Conservation (phyloP, 2,113 vertebrate species). For the Seriola aureovittata region DNA sequence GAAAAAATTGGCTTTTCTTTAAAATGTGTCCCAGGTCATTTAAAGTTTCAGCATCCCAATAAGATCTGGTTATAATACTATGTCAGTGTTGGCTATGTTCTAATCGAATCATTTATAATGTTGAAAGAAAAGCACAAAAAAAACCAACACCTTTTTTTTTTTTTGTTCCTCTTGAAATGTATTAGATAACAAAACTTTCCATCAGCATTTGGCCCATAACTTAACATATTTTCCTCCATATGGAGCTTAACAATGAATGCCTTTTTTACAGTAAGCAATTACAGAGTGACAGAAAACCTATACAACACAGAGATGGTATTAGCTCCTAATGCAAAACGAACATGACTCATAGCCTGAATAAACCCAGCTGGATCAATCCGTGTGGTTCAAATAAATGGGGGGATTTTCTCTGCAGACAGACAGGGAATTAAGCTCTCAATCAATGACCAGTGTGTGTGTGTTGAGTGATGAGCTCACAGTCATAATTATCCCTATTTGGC, state of each 20-base stretch:
- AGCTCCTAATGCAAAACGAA: slow-evolving; percentile 52
- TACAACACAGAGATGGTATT: slow-evolving; percentile 54
- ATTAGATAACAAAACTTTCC: slow-evolving; percentile 8
- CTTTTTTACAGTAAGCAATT: slow-evolving; percentile 63
- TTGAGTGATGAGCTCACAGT: slow-evolving; percentile 56
- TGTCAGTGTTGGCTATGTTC: slow-evolving; percentile 7
- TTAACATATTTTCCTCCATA: slow-evolving; percentile 26
- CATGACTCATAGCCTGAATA: slow-evolving; percentile 66
- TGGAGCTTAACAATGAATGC: slow-evolving; percentile 31
- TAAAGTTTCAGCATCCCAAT: background rate
- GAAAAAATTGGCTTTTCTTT: slow-evolving; percentile 49
- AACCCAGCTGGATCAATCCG: slow-evolving; percentile 71
- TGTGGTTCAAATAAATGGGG: slow-evolving; percentile 66
- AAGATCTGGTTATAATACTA: slow-evolving; percentile 11
- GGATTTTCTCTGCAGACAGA: slow-evolving; percentile 72
- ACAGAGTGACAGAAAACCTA: slow-evolving; percentile 67
- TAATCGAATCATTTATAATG: background rate
- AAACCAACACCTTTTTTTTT: background rate
- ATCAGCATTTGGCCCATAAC: slow-evolving; percentile 18
- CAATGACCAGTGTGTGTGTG: slow-evolving; percentile 62
- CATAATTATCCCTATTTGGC: slow-evolving; percentile 68
- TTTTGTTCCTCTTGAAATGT: slow-evolving; percentile 5
- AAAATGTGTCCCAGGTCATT: background rate
- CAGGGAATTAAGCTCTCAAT: slow-evolving; percentile 71
- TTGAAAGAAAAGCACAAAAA: background rate